These are phyloP conservation scores for Pectinophora gossypiella DNA, from an alignment of 1,140 invertebrate genomes.

Conservation along the genomic window DNA sequence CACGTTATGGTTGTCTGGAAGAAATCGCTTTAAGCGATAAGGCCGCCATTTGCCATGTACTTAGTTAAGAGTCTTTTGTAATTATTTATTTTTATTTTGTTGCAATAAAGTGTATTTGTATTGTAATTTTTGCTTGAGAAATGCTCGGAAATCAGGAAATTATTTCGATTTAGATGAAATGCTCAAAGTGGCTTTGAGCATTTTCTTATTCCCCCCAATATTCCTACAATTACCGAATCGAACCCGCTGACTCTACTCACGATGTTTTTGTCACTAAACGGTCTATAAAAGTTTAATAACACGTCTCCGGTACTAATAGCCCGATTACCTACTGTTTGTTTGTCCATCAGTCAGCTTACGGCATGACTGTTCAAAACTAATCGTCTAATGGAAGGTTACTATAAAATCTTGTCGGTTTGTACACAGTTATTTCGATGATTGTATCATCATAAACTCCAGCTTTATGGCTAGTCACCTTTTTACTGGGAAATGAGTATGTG, in stretches of 20 bases:
- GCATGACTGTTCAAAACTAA: constrained; percentile 10
- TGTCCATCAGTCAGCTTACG: neutral
- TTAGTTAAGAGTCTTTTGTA: too few species aligned
- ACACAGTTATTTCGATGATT: neutral
- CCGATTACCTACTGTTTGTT: constrained; percentile 10
- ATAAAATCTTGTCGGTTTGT: neutral
- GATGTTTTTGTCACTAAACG: constrained; percentile 29
- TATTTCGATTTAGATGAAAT: too few species aligned
- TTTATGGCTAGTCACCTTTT: neutral
- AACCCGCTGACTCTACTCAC: neutral
- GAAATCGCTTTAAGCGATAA: too few species aligned
- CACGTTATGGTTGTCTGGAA: too few species aligned
- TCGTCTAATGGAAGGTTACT: neutral
- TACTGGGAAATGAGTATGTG: neutral
- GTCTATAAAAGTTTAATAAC: constrained; percentile 34
- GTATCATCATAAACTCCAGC: neutral
- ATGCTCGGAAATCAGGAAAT: too few species aligned
- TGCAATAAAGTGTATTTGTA: too few species aligned
- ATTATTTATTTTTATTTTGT: too few species aligned
- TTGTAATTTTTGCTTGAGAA: too few species aligned
- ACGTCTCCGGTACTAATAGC: constrained; percentile 18
- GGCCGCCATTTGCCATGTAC: too few species aligned
- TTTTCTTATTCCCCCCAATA: too few species aligned
- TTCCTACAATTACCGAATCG: neutral
- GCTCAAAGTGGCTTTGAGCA: too few species aligned